Base-by-base conservation (phyloP, 2,888 invertebrate species). In the Stomorhina lunata region DNA sequence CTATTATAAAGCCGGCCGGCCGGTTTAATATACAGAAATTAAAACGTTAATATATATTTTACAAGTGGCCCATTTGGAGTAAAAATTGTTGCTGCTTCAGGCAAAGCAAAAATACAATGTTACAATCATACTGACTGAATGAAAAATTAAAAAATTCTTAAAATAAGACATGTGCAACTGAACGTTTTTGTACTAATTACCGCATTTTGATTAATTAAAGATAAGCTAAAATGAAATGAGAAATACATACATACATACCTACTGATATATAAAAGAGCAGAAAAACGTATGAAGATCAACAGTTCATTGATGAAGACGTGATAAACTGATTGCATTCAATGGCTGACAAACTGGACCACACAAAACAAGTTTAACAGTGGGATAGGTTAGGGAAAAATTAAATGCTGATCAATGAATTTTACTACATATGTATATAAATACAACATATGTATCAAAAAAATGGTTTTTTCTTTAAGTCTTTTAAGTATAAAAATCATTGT, bases 131-230 rank as follows among this genome's bases (percentile, higher is more conserved):
- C 34, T 29, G 29, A 45, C 43, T 66, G 66, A 73, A 80, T 73
- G 72, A 73, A 72, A 48, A 78, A 82, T 82, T 79, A 82, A 82
- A 79, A 82, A 61, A 82, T 82, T 82, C 79, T 72, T 79, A 32
- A 79, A 82, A 79, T 82, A 71, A 57, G 37, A 71, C 79, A 72
- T 82, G 82, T 61, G 66, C 53, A 82, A n/a, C 43, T 79, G 66
- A 76, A 79, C 55, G 79, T 79, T 82, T 82, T 79, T 37, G 59
- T 53, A 79, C 79, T 82, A 82, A 82, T 82, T 79, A 82, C 66
- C 59, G 71, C 82, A 76, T 76, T 76, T 59, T 37, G 9, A 15
- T 68, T 68, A 50, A 57, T 27, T 76, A 50, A 68, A 65, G 12
- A 27, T 79, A n/a, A 40, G n/a, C 48, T 57, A 25, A 65, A 71